Evolutionary conservation across 2,797 vertebrate genomes (phyloP).

Genomic region (Carapus acus): DNA sequence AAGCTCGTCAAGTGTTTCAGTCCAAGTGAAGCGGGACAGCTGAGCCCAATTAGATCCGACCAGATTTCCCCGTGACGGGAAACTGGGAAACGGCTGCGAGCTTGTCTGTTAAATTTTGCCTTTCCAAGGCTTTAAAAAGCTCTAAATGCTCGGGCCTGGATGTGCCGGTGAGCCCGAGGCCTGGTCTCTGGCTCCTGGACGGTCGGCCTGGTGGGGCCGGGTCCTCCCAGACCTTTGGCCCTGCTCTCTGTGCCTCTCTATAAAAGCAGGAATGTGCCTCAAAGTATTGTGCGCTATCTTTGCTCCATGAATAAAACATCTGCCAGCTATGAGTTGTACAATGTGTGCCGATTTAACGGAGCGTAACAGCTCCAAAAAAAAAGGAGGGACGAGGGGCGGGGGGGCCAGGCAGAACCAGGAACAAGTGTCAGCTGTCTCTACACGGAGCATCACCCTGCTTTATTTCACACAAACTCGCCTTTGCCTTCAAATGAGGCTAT

Average conservation of each 20-base stretch:
- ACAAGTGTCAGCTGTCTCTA: slow-evolving; percentile 24
- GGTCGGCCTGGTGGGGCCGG: slow-evolving; percentile 55
- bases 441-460: slow-evolving; percentile 19
- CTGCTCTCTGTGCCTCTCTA: slow-evolving; percentile 57
- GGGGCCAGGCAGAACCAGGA: slow-evolving; percentile 19
- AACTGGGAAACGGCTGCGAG: neutral
- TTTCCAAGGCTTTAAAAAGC: no score
- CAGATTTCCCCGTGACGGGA: neutral
- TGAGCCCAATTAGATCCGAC: neutral
- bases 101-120: no score
- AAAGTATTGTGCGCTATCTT: slow-evolving; percentile 66
- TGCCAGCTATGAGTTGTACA: slow-evolving; percentile 68
- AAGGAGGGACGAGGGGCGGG: slow-evolving; percentile 18
- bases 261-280: slow-evolving; percentile 73
- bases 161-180: no score
- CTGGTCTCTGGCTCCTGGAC: no score
- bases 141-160: no score
- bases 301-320: slow-evolving; percentile 69
- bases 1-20: neutral
- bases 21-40: neutral
- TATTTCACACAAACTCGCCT: no score
- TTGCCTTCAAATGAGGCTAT: no score
- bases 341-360: slow-evolving; percentile 61
- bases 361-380: slow-evolving; percentile 46
- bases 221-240: slow-evolving; percentile 52